Evolutionary conservation across 1,140 invertebrate species (phyloP), one percentile per base, ranked within the genome.

Genomic region (Camponotus vicinus): DNA sequence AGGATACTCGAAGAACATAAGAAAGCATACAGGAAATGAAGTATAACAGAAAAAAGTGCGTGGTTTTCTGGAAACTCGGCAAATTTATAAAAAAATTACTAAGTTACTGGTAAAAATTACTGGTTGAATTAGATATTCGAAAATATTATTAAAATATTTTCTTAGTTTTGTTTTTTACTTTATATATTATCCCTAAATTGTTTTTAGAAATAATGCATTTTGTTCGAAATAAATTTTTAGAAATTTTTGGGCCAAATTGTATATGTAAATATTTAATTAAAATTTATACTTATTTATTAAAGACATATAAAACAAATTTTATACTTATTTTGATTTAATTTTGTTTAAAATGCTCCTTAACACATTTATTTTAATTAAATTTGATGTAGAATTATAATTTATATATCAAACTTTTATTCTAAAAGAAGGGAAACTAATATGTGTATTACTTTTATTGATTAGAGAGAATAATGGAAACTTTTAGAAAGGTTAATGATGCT

Each of bases 1-100:
- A 78, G 64, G 77, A 67, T 78, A 73, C 52, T 86, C 70, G 32
- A 61, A 75, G n/a, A 69, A 63, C 61, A 45, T 73, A 27, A 67
- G 45, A 32, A 18, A 69, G 13, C 13, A 32, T 69, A 79, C 27
- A 42, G n/a, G 37, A 42, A 8, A 37, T 40, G 45, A 11, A 64
- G 61, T 61, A 40, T 4, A 27, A 27, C 27, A 64, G 42, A 80
- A 45, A 61, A 40, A 6, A 71, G 15, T 57, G 61, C 55, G 57
- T 59, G 55, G n/a, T 11, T 34, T 45, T 49, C 15, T 49, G 32
- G 3, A 27, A 34, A 6, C 21, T 34, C 27, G 32, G 15, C 34
- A 11, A 61, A 64, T 21, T 27, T 27, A 27, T 27, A 27, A 27
- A 27, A 27, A 27, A 27, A 27, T 27, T 27, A 27, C 27, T 27